Conservation (phyloP, 2,797 vertebrate genomes). For the Lacerta agilis region DNA sequence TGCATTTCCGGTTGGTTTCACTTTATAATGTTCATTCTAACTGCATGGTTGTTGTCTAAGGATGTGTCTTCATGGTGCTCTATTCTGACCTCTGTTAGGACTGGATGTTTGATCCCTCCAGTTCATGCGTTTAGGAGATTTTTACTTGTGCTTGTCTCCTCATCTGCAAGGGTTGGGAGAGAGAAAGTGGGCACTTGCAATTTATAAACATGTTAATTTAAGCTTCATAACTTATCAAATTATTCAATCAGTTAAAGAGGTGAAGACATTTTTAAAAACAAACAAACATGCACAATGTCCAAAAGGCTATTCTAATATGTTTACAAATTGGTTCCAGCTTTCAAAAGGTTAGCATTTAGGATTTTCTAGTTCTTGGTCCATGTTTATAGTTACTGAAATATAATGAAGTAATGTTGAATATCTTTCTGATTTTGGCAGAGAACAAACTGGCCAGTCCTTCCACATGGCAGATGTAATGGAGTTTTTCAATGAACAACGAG, state of each 20-base stretch:
- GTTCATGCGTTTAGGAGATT: background rate
- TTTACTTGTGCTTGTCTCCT: too few relatives aligned
- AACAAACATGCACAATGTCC: background rate
- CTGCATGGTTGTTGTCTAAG: conserved; percentile 44
- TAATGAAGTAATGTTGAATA: background rate
- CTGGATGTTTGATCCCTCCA: background rate
- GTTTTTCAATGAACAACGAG: background rate
- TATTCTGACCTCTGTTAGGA: background rate
- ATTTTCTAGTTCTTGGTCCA: background rate
- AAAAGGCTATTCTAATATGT: background rate
- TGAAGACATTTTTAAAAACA: background rate
- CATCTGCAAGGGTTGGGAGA: background rate
- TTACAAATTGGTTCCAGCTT: background rate
- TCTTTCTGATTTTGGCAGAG: background rate
- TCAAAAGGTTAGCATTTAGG: background rate
- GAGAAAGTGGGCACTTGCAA: background rate
- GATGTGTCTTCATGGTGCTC: background rate
- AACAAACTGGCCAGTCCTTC: conserved; percentile 1
- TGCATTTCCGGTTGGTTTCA: background rate
- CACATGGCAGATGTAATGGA: conserved; percentile 24
- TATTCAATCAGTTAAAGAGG: background rate
- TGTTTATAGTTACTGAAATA: background rate
- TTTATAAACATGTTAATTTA: background rate
- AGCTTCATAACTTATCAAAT: background rate
- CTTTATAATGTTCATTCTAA: conserved; percentile 40